A percentile compares a stretch with the other conserved stretches of the same genome.
Conservation (phyloP, 2,797 vertebrate species). For the Neoniphon sammara region DNA sequence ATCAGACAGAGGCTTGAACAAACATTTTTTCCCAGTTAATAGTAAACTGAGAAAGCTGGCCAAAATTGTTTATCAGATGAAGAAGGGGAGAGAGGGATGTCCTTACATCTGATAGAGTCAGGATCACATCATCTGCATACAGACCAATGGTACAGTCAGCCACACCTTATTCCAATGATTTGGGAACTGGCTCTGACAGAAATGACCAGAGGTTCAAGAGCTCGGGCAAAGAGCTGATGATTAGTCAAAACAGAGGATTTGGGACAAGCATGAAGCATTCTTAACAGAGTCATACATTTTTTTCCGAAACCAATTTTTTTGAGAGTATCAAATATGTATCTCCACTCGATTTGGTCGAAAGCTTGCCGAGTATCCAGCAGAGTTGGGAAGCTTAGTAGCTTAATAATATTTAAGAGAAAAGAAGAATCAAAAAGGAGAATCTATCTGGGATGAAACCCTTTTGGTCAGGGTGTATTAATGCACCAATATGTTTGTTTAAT, state of each 20-base stretch:
- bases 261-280: constrained; percentile 10
- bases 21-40: no score
- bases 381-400: neutral
- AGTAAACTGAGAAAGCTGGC: no score
- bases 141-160: no score
- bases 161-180: no score
- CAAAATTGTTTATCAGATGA: no score
- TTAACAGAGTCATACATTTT: neutral
- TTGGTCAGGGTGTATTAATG: neutral
- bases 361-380: neutral
- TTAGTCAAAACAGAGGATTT: no score
- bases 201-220: constrained; percentile 3
- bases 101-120: no score
- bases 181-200: neutral
- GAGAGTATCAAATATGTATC: neutral
- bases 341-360: constrained; percentile 4
- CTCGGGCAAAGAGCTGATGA: no score
- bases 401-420: neutral
- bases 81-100: no score
- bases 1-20: no score
- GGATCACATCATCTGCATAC: no score
- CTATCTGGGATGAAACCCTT: constrained; percentile 13
- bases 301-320: neutral
- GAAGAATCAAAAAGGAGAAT: neutral
- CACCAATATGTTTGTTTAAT: neutral